These are phyloP conservation scores for Orbicella faveolata DNA, from an alignment of 64 coral and sea anemone genomes.

Conservation along the genomic window DNA sequence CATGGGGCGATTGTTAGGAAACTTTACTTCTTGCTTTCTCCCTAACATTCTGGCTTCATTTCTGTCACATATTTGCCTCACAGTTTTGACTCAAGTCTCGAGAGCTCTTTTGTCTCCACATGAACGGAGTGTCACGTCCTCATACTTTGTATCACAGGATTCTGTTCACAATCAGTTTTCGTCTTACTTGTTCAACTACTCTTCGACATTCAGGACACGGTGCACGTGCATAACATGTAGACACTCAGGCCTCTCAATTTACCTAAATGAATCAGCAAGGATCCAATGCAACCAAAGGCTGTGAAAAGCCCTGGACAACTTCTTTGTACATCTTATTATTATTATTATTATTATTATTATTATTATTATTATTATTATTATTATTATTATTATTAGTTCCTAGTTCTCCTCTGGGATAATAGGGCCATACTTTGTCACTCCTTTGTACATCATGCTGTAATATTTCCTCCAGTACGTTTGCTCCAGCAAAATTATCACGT, in stretches of 20 bases:
- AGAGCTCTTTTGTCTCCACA: conserved; percentile 47
- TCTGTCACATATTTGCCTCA: conserved; percentile 4
- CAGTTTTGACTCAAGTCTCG: conserved; percentile 32
- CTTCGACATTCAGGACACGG: conserved; percentile 18
- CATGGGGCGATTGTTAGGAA: conserved; percentile 19
- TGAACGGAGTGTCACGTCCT: conserved; percentile 20
- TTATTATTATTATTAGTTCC: no score
- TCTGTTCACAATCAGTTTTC: conserved; percentile 59
- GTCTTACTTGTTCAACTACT: conserved; percentile 21
- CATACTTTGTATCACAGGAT: conserved; percentile 27
- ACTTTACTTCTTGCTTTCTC: conserved; percentile 1
- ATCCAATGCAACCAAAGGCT: conserved; percentile 43
- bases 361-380: no score
- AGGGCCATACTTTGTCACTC: background rate
- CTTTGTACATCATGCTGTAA: conserved; percentile 40
- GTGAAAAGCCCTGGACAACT: conserved; percentile 27
- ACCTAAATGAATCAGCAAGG: conserved; percentile 38
- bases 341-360: no score
- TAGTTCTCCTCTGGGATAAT: no score
- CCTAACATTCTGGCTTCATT: conserved; percentile 37
- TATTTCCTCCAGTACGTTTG: conserved; percentile 48
- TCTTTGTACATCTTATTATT: conserved; percentile 11
- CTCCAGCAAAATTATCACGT: conserved; percentile 57
- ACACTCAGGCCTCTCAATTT: background rate
- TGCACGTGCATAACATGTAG: conserved; percentile 61